Evolutionary conservation across 2,888 invertebrate species (phyloP).

Genomic region (Noctua pronuba): DNA sequence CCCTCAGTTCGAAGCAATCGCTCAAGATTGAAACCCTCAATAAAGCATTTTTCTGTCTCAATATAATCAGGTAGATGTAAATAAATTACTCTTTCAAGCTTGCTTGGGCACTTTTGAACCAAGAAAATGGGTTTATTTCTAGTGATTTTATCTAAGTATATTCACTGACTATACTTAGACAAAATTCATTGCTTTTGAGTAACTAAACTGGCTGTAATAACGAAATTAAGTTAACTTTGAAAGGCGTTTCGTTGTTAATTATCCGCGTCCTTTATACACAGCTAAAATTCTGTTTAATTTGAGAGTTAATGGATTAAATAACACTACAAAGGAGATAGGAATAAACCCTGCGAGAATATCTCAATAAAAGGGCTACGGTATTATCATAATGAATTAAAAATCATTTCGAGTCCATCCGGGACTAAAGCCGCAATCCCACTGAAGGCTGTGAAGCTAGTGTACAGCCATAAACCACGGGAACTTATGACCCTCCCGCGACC

Average conservation of each 20-base stretch:
- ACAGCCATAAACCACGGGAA: conserved; percentile 64
- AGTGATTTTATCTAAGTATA: not conserved
- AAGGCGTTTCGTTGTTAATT: conserved; percentile 18
- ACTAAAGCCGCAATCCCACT: conserved; percentile 39
- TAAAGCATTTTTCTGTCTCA: conserved; percentile 14
- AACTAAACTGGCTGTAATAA: not conserved
- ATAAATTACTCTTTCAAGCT: conserved; percentile 18
- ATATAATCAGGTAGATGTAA: not conserved
- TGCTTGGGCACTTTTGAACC: not conserved
- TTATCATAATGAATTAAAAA: conserved; percentile 50
- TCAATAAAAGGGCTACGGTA: conserved; percentile 13
- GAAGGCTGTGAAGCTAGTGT: conserved; percentile 52
- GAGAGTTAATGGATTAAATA: conserved; percentile 17
- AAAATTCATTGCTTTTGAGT: not conserved
- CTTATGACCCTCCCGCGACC: conserved; percentile 62
- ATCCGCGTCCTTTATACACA: conserved; percentile 15
- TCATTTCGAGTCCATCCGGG: conserved; percentile 34
- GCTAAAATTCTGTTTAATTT: conserved; percentile 6
- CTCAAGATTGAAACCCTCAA: conserved; percentile 6
- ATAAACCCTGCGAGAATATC: not conserved
- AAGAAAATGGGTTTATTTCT: not conserved
- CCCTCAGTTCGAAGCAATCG: not conserved
- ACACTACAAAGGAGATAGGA: not conserved
- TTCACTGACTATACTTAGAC: not conserved
- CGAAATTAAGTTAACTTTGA: conserved; percentile 16